phyloP scores from a whole-genome alignment of 1,140 invertebrate species.

The Drosophila nikananu region DNA sequence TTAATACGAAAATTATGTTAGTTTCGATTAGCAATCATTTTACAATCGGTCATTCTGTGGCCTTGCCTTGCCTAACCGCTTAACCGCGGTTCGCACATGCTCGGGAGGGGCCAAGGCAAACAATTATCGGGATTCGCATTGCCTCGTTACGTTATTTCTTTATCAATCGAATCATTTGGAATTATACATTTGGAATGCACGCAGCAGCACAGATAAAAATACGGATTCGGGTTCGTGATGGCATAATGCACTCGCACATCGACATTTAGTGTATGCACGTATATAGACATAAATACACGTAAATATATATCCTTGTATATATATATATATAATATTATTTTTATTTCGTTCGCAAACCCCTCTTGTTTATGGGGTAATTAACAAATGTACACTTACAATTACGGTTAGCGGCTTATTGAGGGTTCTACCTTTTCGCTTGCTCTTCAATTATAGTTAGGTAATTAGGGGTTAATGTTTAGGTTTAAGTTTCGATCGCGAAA shows the following conservation, averaged over 20 bases:
- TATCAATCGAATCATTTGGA: slow-evolving; percentile 27
- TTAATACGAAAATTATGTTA: slow-evolving; percentile 80
- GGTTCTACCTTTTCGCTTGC: slow-evolving; percentile 29
- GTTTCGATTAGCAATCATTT: slow-evolving; percentile 69
- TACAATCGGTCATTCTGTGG: slow-evolving; percentile 59
- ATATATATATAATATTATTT: slow-evolving; percentile 33
- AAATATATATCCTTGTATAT: slow-evolving; percentile 49
- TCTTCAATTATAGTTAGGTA: slow-evolving; percentile 25
- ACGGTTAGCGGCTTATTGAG: slow-evolving; percentile 63
- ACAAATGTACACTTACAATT: slow-evolving; percentile 79
- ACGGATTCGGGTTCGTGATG: slow-evolving; percentile 45
- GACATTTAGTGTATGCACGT: slow-evolving; percentile 46
- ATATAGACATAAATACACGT: slow-evolving; percentile 56
- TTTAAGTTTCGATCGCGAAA: slow-evolving; percentile 46
- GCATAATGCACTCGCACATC: slow-evolving; percentile 61
- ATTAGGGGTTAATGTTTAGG: slow-evolving; percentile 52
- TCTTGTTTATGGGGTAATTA: slow-evolving; percentile 68
- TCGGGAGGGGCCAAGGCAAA: slow-evolving; percentile 25
- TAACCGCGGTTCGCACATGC: slow-evolving; percentile 38
- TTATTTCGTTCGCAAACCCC: slow-evolving; percentile 59
- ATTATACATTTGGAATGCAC: slow-evolving; percentile 57
- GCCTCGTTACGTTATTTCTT: slow-evolving; percentile 10
- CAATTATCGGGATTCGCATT: slow-evolving; percentile 42
- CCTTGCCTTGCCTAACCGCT: slow-evolving; percentile 14
- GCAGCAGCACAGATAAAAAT: slow-evolving; percentile 59